These are phyloP conservation scores for Pipistrellus pipistrellus DNA, from an alignment of 2,797 vertebrate species.

Conservation along the genomic window DNA sequence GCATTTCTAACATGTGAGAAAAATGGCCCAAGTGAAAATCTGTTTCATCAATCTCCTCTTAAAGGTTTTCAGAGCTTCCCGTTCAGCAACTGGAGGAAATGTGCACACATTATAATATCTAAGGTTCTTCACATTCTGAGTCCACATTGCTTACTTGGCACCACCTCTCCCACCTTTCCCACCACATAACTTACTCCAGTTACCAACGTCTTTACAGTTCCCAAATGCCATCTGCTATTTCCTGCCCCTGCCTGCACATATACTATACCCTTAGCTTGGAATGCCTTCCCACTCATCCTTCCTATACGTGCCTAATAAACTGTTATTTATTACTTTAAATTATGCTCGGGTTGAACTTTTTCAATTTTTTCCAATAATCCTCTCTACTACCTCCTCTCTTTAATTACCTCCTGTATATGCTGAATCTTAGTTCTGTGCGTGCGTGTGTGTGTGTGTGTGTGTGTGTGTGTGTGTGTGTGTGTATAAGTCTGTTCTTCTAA, in stretches of 20 bases:
- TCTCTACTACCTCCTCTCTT: not conserved
- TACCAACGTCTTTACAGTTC: not conserved
- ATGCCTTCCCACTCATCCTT: not conserved
- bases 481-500: not conserved
- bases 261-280: not conserved
- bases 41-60: not conserved
- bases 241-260: not conserved
- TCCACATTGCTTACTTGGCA: not conserved
- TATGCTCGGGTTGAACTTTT: not conserved
- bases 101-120: not conserved
- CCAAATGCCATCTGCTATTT: not conserved
- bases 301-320: not conserved
- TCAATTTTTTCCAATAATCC: not conserved
- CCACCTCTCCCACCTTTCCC: not conserved
- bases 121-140: not conserved
- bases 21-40: not conserved
- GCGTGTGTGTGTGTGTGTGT: not conserved
- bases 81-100: not conserved
- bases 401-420: not conserved
- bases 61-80: not conserved
- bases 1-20: not conserved
- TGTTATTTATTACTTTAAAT: slow-evolving; percentile 16
- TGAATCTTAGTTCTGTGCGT: not conserved
- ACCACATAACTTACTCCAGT: not conserved
- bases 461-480: too few relatives aligned